A percentile compares a stretch with the other conserved stretches of the same genome.
Evolutionary conservation across 2,797 vertebrate species (phyloP).

Genomic region (Capromys pilorides): DNA sequence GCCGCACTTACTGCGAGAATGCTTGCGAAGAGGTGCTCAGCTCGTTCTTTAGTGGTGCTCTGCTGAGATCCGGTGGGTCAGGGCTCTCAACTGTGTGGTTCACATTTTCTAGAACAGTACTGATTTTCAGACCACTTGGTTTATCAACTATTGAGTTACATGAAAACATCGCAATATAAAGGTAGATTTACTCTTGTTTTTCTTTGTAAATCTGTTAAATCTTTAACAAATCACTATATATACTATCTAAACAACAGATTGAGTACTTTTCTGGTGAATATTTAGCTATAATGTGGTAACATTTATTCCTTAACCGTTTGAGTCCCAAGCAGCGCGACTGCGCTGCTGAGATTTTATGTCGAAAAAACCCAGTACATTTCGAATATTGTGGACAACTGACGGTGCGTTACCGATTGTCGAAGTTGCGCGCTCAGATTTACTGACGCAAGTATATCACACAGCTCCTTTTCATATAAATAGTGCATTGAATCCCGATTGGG

Average conservation of each 20-base stretch:
- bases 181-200: not conserved
- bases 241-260: not conserved
- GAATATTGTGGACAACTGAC: too few relatives aligned
- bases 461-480: too few relatives aligned
- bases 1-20: not conserved
- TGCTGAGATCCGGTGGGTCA: not conserved
- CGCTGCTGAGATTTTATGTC: too few relatives aligned
- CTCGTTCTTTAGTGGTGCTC: not conserved
- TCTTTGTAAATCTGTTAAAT: not conserved
- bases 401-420: too few relatives aligned
- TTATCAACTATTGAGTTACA: not conserved
- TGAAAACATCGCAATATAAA: slow-evolving; percentile 3
- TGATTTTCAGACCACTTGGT: not conserved
- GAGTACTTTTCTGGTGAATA: not conserved
- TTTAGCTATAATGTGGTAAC: not conserved
- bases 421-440: too few relatives aligned
- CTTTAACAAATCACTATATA: not conserved
- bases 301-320: not conserved
- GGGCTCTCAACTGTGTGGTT: not conserved
- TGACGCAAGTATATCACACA: too few relatives aligned
- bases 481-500: too few relatives aligned
- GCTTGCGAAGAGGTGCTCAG: not conserved
- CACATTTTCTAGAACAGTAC: not conserved
- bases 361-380: too few relatives aligned
- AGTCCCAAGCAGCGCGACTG: too few relatives aligned